phyloP scores from a whole-genome alignment of 2,797 vertebrate genomes.

The Karalla daura region DNA sequence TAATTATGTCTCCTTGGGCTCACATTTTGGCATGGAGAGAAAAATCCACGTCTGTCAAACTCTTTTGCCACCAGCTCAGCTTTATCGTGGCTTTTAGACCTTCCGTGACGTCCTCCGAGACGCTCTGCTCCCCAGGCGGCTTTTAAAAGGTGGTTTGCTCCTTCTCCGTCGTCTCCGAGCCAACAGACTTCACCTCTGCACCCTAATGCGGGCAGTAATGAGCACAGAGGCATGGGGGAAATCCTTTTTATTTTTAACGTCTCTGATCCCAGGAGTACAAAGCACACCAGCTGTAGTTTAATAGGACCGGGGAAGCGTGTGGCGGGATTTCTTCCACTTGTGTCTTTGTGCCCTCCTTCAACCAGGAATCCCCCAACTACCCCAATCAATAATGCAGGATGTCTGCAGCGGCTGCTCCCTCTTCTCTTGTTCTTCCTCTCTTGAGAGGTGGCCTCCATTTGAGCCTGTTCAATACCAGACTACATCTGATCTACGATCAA shows the following conservation, averaged over 20 bases:
- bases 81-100: constrained; percentile 14
- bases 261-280: constrained; percentile 33
- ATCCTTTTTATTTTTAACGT: constrained; percentile 39
- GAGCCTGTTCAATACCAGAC: constrained; percentile 52
- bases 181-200: neutral
- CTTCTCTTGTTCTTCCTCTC: constrained; percentile 14
- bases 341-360: constrained; percentile 21
- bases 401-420: constrained; percentile 8
- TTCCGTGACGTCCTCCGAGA: constrained; percentile 18
- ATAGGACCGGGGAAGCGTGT: constrained; percentile 3
- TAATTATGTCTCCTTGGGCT: constrained; percentile 20
- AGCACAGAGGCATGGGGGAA: constrained; percentile 25
- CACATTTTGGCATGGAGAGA: constrained; percentile 16
- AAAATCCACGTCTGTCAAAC: constrained; percentile 5
- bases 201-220: constrained; percentile 39
- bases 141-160: constrained; percentile 7
- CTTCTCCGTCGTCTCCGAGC: neutral
- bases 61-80: neutral
- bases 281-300: constrained; percentile 17
- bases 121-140: neutral
- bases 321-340: constrained; percentile 1
- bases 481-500: constrained; percentile 64
- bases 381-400: constrained; percentile 68
- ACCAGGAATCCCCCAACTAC: constrained; percentile 47
- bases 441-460: constrained; percentile 25